Conservation (phyloP, 2,888 invertebrate species). For the Doris montereyensis region DNA sequence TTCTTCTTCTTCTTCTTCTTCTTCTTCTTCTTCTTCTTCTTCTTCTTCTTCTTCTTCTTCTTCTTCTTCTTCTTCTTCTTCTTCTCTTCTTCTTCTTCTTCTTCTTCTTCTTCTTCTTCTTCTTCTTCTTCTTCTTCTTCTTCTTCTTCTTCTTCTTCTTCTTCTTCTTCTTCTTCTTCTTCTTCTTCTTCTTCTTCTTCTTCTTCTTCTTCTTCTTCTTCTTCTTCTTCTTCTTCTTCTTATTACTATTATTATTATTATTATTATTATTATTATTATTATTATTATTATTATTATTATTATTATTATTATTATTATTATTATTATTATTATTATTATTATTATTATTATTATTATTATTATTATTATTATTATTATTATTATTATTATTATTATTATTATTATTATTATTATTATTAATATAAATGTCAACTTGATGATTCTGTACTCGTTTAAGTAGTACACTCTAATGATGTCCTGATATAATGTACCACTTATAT, state of each 20-base stretch:
- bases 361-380: not conserved
- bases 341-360: not conserved
- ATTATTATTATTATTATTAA: not conserved
- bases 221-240: not conserved
- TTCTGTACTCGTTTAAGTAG: too few relatives aligned
- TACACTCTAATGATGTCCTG: slow-evolving; percentile 23
- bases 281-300: not conserved
- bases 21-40: too few relatives aligned
- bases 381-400: not conserved
- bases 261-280: not conserved
- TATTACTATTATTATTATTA: not conserved
- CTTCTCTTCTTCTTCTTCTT: too few relatives aligned
- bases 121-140: not conserved
- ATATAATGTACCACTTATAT: too few relatives aligned
- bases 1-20: too few relatives aligned
- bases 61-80: too few relatives aligned
- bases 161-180: not conserved
- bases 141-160: not conserved
- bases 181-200: not conserved
- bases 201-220: not conserved
- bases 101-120: not conserved
- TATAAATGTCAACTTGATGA: too few relatives aligned
- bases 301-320: not conserved
- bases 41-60: too few relatives aligned
- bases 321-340: not conserved